Conservation (phyloP, 2,113 vertebrate species). For the Petrocephalus zakoni region DNA sequence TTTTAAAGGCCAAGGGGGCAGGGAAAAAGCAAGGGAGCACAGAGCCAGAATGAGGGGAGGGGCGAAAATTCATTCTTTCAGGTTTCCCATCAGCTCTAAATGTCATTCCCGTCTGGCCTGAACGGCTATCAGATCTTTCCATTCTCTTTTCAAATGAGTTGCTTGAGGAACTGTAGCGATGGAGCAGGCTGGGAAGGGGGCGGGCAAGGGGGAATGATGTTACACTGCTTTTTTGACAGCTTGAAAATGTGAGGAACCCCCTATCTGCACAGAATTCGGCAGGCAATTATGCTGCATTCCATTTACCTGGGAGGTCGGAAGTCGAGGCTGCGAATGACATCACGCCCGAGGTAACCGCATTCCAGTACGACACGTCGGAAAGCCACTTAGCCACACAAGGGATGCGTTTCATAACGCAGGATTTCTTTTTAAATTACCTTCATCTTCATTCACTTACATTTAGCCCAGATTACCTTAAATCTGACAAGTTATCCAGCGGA, state of each 20-base stretch:
- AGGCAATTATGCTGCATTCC: neutral
- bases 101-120: conserved; percentile 19
- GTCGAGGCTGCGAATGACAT: too few species aligned
- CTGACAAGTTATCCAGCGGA: too few species aligned
- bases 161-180: neutral
- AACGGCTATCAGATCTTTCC: neutral
- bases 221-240: neutral
- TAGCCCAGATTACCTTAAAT: too few species aligned
- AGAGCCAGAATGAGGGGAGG: neutral
- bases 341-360: too few species aligned
- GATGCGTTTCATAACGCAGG: too few species aligned
- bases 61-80: conserved; percentile 10
- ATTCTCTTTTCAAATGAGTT: conserved; percentile 21
- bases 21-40: neutral
- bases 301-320: too few species aligned
- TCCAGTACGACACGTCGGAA: too few species aligned
- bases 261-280: neutral
- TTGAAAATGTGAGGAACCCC: neutral
- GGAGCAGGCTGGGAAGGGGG: neutral
- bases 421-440: too few species aligned
- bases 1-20: neutral
- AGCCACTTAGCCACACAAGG: too few species aligned
- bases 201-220: neutral
- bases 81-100: conserved; percentile 24
- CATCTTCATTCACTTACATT: too few species aligned